A percentile compares a stretch with the other conserved stretches of the same genome.
Evolutionary conservation across 2,888 invertebrate species (phyloP).

Genomic region (Cantharis rustica): DNA sequence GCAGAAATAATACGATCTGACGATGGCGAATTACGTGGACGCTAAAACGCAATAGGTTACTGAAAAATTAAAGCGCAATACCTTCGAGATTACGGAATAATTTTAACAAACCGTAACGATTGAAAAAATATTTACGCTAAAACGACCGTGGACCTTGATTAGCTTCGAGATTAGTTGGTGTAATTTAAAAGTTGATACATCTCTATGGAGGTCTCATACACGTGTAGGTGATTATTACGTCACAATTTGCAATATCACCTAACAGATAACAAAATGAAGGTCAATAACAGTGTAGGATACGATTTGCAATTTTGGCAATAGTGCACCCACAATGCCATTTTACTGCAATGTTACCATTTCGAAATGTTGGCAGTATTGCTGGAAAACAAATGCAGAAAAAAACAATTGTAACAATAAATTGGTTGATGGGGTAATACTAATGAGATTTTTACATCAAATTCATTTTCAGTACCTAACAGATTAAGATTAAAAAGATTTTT

Average conservation of each 20-base stretch:
- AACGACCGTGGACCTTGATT: conserved; percentile 26
- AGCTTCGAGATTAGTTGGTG: conserved; percentile 10
- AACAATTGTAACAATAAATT: neutral
- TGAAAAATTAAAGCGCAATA: neutral
- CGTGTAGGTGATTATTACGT: conserved; percentile 28
- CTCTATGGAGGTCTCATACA: conserved; percentile 19
- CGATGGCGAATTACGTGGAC: no score
- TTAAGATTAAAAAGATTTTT: neutral
- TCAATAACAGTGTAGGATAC: neutral
- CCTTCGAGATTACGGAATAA: neutral
- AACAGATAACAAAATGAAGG: conserved; percentile 19
- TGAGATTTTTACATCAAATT: neutral
- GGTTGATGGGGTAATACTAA: neutral
- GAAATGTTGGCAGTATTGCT: no score
- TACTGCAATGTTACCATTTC: neutral
- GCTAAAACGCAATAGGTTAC: no score
- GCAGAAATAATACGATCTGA: no score
- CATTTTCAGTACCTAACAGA: neutral
- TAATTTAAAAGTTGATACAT: conserved; percentile 7
- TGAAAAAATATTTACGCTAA: conserved; percentile 21
- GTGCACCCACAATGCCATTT: neutral
- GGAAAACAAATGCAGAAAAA: no score
- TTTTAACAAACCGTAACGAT: neutral
- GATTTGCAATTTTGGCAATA: neutral
- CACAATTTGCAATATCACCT: conserved; percentile 19